A percentile compares a stretch with the other conserved stretches of the same genome.
phyloP scores from a whole-genome alignment of 2,888 invertebrate genomes.

The Apamea crenata region DNA sequence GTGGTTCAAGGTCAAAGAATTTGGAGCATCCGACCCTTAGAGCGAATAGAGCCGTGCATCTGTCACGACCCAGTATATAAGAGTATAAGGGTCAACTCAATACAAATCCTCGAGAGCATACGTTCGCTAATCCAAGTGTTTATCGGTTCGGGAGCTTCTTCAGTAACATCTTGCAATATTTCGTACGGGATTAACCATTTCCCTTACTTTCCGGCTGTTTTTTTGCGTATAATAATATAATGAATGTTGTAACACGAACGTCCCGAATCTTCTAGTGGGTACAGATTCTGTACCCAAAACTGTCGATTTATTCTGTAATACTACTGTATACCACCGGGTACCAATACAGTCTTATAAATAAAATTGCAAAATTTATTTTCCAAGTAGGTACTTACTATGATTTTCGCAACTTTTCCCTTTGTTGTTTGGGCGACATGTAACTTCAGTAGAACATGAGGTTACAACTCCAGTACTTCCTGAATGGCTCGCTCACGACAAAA shows the following conservation, averaged over 20 bases:
- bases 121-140: conserved; percentile 52
- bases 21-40: conserved; percentile 29
- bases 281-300: not conserved
- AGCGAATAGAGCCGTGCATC: conserved; percentile 41
- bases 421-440: not conserved
- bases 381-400: not conserved
- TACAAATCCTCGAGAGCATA: conserved; percentile 55
- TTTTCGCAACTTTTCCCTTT: not conserved
- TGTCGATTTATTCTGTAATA: too few relatives aligned
- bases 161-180: conserved; percentile 25
- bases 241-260: not conserved
- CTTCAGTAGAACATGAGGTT: not conserved
- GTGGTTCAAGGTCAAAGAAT: conserved; percentile 28
- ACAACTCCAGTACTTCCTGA: not conserved
- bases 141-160: conserved; percentile 40
- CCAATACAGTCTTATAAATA: not conserved
- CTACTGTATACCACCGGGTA: too few relatives aligned
- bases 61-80: conserved; percentile 51
- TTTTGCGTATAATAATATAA: conserved; percentile 1
- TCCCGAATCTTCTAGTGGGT: not conserved
- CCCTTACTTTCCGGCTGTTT: not conserved
- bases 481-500: conserved; percentile 1
- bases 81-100: conserved; percentile 54
- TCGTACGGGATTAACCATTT: conserved; percentile 26
- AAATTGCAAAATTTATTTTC: not conserved